Evolutionary conservation across 2,888 invertebrate genomes (phyloP).

Genomic region (Gasteruption jaculator): DNA sequence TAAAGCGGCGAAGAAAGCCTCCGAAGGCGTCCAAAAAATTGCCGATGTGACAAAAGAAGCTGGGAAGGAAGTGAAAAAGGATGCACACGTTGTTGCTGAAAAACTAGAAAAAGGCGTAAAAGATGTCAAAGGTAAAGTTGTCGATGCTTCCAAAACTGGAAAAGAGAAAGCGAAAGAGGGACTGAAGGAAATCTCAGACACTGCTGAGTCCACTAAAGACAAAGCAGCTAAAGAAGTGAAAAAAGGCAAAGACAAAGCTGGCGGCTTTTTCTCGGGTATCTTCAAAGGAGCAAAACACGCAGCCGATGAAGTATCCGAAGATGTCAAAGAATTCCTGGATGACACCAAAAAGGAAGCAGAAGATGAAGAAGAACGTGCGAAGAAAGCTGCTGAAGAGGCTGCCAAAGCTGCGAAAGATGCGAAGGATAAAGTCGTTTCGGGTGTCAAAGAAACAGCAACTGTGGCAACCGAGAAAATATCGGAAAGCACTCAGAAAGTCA

Average conservation of each 20-base stretch:
- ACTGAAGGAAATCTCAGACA: slow-evolving; percentile 7
- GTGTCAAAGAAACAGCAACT: slow-evolving; percentile 15
- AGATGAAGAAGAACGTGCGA: slow-evolving; percentile 19
- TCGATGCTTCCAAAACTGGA: slow-evolving; percentile 55
- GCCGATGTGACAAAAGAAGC: slow-evolving; percentile 54
- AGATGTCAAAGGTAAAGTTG: slow-evolving; percentile 23
- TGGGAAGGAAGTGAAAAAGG: slow-evolving; percentile 1
- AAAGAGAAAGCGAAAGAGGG: not conserved
- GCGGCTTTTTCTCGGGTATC: slow-evolving; percentile 31
- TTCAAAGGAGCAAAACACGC: slow-evolving; percentile 33
- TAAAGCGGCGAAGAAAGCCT: slow-evolving; percentile 14
- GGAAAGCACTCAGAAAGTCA: slow-evolving; percentile 15
- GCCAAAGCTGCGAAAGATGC: slow-evolving; percentile 11
- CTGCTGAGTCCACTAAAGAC: slow-evolving; percentile 17
- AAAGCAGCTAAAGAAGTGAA: slow-evolving; percentile 20
- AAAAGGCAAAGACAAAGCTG: slow-evolving; percentile 24
- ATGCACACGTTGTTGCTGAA: slow-evolving; percentile 14
- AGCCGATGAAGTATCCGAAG: slow-evolving; percentile 26
- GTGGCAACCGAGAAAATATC: slow-evolving; percentile 14
- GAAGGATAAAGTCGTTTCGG: slow-evolving; percentile 19
- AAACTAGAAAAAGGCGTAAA: slow-evolving; percentile 17
- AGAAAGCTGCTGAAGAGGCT: slow-evolving; percentile 4
- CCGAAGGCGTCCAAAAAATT: slow-evolving; percentile 47
- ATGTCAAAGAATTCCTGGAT: slow-evolving; percentile 28
- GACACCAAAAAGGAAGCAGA: slow-evolving; percentile 31